Evolutionary conservation across 2,113 vertebrate genomes (phyloP), one percentile per base, ranked within the genome.

Genomic region (Caretta caretta): DNA sequence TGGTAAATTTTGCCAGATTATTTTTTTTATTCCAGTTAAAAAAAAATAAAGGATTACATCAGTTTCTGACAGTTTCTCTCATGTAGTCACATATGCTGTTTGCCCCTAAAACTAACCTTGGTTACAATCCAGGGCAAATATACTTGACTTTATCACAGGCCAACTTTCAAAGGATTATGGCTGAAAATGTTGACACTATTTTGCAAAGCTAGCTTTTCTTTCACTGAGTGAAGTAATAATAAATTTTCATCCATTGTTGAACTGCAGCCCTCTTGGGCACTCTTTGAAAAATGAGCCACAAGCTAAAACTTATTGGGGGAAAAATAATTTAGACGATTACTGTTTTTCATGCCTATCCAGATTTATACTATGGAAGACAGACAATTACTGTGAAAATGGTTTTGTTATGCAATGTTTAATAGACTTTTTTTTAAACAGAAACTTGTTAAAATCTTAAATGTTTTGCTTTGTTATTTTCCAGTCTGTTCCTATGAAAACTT

Each of bases 401-500:
- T 84, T 94, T 4, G 79, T 90, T 95, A 16, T 35, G 53, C n/a
- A 86, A 50, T 29, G 10, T 65, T 79, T 94, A 87, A 83, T 84
- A 54, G 62, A 9, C 29, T 79, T 46, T 81, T 8, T 31, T 87
- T 56, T 14, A 1, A 51, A 85, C 69, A 90, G 46, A 65, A 29
- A 48, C 38, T 25, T 1, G 7, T 46, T 90, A 12, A 82, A 80
- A 35, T 65, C n/a, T 72, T 46, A 29, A 89, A 22, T 10, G 49
- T 24, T 0, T 87, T 88, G 25, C 25, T 94, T 38, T 86, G 27
- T 86, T 86, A 19, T 53, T 12, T 93, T 88, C 13, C 8, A 2
- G 65, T 91, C 80, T 87, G 10, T 48, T 94, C 65, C 13, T 38
- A 12, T 96, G 90, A 88, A 89, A 89, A 27, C 59, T 97, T 57